Base-by-base conservation (phyloP, 2,888 invertebrate species). In the Bombyx huttoni region DNA sequence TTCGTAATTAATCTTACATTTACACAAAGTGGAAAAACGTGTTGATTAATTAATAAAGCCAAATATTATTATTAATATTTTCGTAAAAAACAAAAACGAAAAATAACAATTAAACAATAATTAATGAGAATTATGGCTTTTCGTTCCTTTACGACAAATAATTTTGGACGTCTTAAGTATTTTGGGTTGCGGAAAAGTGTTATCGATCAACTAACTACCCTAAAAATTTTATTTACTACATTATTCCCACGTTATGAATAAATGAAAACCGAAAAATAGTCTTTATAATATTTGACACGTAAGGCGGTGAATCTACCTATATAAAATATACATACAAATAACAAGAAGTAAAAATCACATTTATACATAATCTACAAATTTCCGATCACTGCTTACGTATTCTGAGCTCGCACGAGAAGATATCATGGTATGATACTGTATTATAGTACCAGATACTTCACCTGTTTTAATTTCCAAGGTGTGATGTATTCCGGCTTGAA, bases 71-170 rank as follows among this genome's bases (percentile, higher is more conserved):
- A 68, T 72, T 65, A 71, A 73, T 67, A 70, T 65, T 63, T 67
- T 68, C 55, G 40, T 35, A 34, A 48, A 56, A 55, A 61, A 64
- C 1, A 67, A 69, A 73, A 70, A 69, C 67, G 55, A 67, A 75
- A 75, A 81, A 78, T 72, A 81, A 79, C 75, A 77, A 81, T 81
- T 83, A 79, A 82, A 83, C 81, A 83, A 82, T 83, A 81, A 83
- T 84, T 81, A 80, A 67, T 58, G 58, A 65, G 70, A 76, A 79
- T 83, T 81, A 81, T 73, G 75, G 68, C 73, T 67, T 73, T 73
- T 67, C 63, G 66, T 74, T 73, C 69, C 63, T 70, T 72, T 64
- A 68, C 57, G 53, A 54, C 59, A 61, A 64, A 68, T 73, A 72
- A 66, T 73, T 69, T 61, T 56, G 55, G 62, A 64, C 61, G 62